Evolutionary conservation across 2,888 invertebrate species (phyloP).

Genomic region (Xylota sylvarum): DNA sequence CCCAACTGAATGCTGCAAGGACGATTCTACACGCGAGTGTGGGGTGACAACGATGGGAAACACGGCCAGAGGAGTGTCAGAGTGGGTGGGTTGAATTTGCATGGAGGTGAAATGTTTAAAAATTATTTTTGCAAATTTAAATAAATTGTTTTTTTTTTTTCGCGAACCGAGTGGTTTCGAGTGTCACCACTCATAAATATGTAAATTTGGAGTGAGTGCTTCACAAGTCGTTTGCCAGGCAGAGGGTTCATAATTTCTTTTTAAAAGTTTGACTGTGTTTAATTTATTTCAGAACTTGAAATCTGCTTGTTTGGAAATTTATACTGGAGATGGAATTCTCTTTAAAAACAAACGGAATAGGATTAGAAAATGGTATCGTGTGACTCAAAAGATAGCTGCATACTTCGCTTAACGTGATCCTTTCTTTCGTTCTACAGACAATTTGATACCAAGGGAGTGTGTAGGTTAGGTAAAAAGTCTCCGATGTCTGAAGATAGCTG

Average conservation of each 20-base stretch:
- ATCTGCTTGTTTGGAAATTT: neutral
- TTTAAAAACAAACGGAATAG: too few relatives aligned
- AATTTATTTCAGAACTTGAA: constrained; percentile 45
- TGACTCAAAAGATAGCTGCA: too few relatives aligned
- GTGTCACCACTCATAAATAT: constrained; percentile 71
- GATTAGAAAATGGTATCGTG: too few relatives aligned
- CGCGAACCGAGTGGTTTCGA: constrained; percentile 43
- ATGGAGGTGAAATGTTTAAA: constrained; percentile 50
- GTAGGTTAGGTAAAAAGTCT: too few relatives aligned
- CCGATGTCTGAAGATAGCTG: too few relatives aligned
- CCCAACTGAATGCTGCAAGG: constrained; percentile 52
- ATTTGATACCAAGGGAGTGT: too few relatives aligned
- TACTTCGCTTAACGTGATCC: too few relatives aligned
- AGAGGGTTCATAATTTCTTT: constrained; percentile 59
- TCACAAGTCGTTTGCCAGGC: constrained; percentile 33
- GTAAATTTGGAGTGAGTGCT: constrained; percentile 53
- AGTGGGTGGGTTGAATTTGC: constrained; percentile 6
- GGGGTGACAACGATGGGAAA: constrained; percentile 16
- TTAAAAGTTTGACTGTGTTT: constrained; percentile 56
- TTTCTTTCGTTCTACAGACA: too few relatives aligned
- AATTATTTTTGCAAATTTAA: constrained; percentile 66
- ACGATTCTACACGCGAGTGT: neutral
- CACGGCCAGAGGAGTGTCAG: neutral
- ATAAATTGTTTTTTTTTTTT: constrained; percentile 46
- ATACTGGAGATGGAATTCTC: neutral